A percentile compares a stretch with the other conserved stretches of the same genome.
phyloP scores from a whole-genome alignment of 2,797 vertebrate species.

The Brachyalestes nurse region DNA sequence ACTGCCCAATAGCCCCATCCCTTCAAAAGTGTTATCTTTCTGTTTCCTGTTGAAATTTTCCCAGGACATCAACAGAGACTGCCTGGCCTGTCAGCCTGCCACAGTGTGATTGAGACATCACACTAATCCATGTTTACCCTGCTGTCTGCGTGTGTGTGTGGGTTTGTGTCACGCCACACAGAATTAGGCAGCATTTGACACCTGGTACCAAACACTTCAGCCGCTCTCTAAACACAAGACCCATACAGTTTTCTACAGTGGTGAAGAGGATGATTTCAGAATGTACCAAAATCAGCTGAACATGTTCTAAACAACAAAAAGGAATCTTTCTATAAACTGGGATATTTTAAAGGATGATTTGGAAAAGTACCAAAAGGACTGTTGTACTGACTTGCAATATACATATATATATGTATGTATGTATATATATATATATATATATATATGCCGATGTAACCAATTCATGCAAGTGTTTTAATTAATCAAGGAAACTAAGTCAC shows the following conservation, averaged over 20 bases:
- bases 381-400: too few species aligned
- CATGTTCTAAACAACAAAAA: background rate
- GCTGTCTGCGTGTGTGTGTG: conserved; percentile 62
- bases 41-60: conserved; percentile 45
- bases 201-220: conserved; percentile 75
- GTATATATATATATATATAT: too few species aligned
- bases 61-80: conserved; percentile 60
- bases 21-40: conserved; percentile 37
- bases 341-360: background rate
- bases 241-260: background rate
- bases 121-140: conserved; percentile 84
- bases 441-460: too few species aligned
- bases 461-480: background rate
- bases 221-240: conserved; percentile 66
- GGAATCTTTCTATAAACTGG: background rate
- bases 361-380: background rate
- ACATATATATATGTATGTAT: too few species aligned
- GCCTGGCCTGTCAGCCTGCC: conserved; percentile 73
- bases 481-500: background rate
- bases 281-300: conserved; percentile 6
- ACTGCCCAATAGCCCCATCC: conserved; percentile 1
- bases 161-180: conserved; percentile 77
- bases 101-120: conserved; percentile 82
- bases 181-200: conserved; percentile 78
- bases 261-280: conserved; percentile 3